Percentiles rank a stretch among this genome's conserved stretches.
These are phyloP conservation scores for Melieria picta DNA, from an alignment of 2,888 invertebrate genomes.

Conservation along the genomic window DNA sequence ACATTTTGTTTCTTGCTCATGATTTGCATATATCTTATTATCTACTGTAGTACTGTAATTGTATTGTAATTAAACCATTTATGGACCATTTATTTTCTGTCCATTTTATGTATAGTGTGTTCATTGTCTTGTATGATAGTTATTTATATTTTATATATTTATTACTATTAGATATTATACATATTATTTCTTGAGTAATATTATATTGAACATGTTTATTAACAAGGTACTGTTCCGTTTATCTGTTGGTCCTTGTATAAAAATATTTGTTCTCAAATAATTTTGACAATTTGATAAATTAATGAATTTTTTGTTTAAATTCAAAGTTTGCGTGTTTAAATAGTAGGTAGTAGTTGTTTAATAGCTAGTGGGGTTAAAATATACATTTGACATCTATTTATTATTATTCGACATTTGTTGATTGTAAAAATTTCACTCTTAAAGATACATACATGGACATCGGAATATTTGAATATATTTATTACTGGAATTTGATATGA, in stretches of 20 bases:
- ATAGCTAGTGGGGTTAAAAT: slow-evolving; percentile 4
- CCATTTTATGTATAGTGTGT: too few relatives aligned
- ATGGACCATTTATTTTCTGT: too few relatives aligned
- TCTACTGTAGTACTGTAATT: too few relatives aligned
- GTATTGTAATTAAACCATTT: too few relatives aligned
- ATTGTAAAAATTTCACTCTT: neutral
- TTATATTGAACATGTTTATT: slow-evolving; percentile 24
- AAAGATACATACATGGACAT: too few relatives aligned
- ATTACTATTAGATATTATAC: too few relatives aligned
- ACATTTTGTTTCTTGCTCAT: too few relatives aligned
- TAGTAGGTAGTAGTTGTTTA: neutral
- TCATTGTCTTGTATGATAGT: too few relatives aligned
- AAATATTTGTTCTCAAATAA: neutral
- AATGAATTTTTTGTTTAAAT: slow-evolving; percentile 11
- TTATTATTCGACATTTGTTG: slow-evolving; percentile 9
- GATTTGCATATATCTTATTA: too few relatives aligned
- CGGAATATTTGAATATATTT: too few relatives aligned
- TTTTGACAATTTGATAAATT: slow-evolving; percentile 5
- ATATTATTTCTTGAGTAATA: slow-evolving; percentile 11
- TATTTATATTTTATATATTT: too few relatives aligned
- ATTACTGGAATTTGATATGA: too few relatives aligned
- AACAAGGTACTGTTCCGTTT: slow-evolving; percentile 16
- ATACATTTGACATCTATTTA: slow-evolving; percentile 5
- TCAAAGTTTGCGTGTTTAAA: neutral
- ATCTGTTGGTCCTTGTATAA: slow-evolving; percentile 19